Evolutionary conservation across 2,797 vertebrate species (phyloP), one percentile per base, ranked within the genome.

Genomic region (Sebastiscus tertius): DNA sequence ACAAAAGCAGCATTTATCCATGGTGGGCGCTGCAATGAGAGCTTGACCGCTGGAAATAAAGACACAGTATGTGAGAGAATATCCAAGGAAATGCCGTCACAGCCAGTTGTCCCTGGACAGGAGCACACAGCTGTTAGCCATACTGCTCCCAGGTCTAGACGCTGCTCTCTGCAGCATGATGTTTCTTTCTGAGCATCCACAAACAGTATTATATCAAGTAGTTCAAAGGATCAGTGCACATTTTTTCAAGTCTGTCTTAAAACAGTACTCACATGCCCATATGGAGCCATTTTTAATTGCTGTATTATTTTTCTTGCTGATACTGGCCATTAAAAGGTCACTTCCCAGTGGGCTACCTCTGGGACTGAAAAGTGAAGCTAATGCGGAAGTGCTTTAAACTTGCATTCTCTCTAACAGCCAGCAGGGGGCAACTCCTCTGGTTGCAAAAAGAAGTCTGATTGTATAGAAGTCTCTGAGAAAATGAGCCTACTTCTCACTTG

Each of bases 1-100:
- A 95, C 94, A 95, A 95, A 81, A 95, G 95, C 93, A 81, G 94
- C 93, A 92, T 95, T 96, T 94, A 95, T 95, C 88, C 92, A 80
- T 69, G 80, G 86, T 82, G 86, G 89, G 87, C 79, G 61, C 89
- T 75, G 90, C 88, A 80, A 34, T 83, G 79, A 83, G 82, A 84
- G 90, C 87, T 85, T 87, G 88, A 93, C 92, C 90, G 42, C 92
- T 95, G 93, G 93, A 95, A 95, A 94, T 88, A 93, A 92, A 94
- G 94, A 93, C 92, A 84, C 88, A 93, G 90, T 92, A 89, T 94
- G 92, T 86, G 90, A 88, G 87, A 81, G 81, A 90, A 90, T 90
- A 90, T 90, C 89, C 91, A 83, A 83, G 90, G 91, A 93, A 92
- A 93, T 93, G 87, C 79, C 86, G 88, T 88, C 91, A 91, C 86